A percentile compares a stretch with the other conserved stretches of the same genome.
Conservation (phyloP, 2,888 invertebrate genomes). For the Pardosa pseudoannulata region DNA sequence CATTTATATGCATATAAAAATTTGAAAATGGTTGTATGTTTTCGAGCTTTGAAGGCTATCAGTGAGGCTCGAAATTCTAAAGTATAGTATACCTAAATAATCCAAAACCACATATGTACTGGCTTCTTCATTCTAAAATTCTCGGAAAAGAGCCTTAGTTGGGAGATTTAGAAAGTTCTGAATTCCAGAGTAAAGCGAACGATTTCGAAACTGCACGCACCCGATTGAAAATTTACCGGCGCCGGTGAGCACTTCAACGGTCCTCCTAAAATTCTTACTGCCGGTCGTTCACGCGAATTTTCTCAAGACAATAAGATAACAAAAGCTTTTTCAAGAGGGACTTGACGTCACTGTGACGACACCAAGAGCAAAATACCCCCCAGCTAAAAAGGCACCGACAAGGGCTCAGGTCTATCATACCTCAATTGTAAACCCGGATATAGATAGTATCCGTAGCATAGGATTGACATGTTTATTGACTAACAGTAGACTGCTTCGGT, state of each 20-base stretch:
- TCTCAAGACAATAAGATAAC: background rate
- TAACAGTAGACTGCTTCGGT: background rate
- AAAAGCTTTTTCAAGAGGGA: background rate
- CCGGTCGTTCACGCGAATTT: background rate
- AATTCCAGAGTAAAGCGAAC: too few species aligned
- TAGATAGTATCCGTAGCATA: background rate
- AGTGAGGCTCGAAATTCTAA: too few species aligned
- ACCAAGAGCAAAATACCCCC: background rate
- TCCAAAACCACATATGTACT: too few species aligned
- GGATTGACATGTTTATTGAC: slow-evolving; percentile 9
- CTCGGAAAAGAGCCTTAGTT: too few species aligned
- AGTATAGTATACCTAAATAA: too few species aligned
- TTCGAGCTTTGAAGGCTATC: too few species aligned
- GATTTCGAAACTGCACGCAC: background rate
- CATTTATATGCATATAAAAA: too few species aligned
- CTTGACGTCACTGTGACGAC: slow-evolving; percentile 10
- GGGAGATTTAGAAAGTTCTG: too few species aligned
- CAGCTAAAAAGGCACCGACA: slow-evolving; percentile 3
- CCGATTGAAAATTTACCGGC: background rate
- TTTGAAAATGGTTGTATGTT: too few species aligned
- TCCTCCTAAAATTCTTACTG: background rate
- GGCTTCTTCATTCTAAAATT: too few species aligned
- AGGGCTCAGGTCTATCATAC: background rate
- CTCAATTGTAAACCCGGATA: background rate
- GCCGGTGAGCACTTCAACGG: background rate